These are phyloP conservation scores for Elegia similella DNA, from an alignment of 2,888 invertebrate genomes.

Conservation along the genomic window DNA sequence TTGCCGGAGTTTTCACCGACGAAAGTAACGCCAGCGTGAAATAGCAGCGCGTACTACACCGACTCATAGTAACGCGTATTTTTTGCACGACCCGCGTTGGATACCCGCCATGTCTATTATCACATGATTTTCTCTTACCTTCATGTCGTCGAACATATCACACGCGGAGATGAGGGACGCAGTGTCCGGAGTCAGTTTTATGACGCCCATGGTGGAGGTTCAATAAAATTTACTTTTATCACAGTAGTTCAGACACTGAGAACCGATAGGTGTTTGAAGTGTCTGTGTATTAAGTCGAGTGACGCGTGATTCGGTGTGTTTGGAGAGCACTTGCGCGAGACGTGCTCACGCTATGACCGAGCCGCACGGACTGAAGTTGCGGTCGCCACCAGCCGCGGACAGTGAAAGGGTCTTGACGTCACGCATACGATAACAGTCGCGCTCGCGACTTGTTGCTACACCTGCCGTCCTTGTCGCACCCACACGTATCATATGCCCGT, in stretches of 20 bases:
- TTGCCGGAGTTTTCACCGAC: conserved; percentile 50
- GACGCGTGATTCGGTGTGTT: conserved; percentile 58
- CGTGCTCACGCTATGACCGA: conserved; percentile 75
- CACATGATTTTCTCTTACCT: conserved; percentile 61
- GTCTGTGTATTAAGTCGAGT: conserved; percentile 47
- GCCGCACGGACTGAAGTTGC: conserved; percentile 73
- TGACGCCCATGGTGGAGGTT: conserved; percentile 64
- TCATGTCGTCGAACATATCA: conserved; percentile 76
- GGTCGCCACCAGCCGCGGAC: conserved; percentile 56
- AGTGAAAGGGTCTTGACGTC: conserved; percentile 83
- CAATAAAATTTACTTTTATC: conserved; percentile 10
- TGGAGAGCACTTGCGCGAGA: conserved; percentile 68
- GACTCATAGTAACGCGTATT: conserved; percentile 37
- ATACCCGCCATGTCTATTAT: conserved; percentile 43
- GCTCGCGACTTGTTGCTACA: conserved; percentile 71
- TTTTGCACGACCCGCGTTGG: conserved; percentile 48
- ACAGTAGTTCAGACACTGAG: conserved; percentile 46
- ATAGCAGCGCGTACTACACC: conserved; percentile 44
- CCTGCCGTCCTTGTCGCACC: conserved; percentile 45
- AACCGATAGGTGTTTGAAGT: conserved; percentile 49
- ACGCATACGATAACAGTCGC: conserved; percentile 71
- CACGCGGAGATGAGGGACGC: conserved; percentile 70
- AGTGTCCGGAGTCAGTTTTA: conserved; percentile 72
- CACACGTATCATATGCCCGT: conserved; percentile 45
- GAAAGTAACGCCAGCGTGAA: conserved; percentile 28